Conservation (phyloP, 2,113 vertebrate genomes). For the Danionella cerebrum region DNA sequence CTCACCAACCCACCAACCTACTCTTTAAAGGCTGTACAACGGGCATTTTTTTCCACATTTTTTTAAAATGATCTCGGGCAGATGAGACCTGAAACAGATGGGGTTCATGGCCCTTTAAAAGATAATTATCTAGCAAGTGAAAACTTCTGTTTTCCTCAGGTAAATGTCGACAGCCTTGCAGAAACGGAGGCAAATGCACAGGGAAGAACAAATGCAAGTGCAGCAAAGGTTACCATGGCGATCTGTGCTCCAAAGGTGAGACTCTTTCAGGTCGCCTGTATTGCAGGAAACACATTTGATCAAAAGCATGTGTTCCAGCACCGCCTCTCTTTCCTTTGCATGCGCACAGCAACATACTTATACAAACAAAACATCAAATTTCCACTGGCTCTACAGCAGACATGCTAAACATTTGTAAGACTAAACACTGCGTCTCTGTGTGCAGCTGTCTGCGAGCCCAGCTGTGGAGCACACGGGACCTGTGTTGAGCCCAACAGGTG, state of each 20-base stretch:
- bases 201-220: constrained; percentile 88
- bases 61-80: too few species aligned
- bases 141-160: constrained; percentile 58
- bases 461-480: constrained; percentile 70
- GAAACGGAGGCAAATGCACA: constrained; percentile 82
- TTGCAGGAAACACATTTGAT: neutral
- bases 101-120: too few species aligned
- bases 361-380: neutral
- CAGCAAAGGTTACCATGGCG: constrained; percentile 81
- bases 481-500: constrained; percentile 79
- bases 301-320: neutral
- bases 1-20: too few species aligned
- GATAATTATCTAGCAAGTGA: too few species aligned
- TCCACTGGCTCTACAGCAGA: neutral
- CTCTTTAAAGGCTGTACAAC: too few species aligned
- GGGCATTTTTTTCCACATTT: too few species aligned
- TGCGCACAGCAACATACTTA: neutral
- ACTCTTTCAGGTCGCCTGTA: constrained; percentile 16
- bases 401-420: neutral
- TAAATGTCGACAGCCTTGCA: constrained; percentile 77
- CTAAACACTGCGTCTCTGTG: constrained; percentile 40
- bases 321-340: neutral
- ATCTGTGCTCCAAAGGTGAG: constrained; percentile 83
- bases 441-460: constrained; percentile 78
- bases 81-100: too few species aligned